Evolutionary conservation across 2,797 vertebrate genomes (phyloP).

Genomic region (Sardinella longiceps): DNA sequence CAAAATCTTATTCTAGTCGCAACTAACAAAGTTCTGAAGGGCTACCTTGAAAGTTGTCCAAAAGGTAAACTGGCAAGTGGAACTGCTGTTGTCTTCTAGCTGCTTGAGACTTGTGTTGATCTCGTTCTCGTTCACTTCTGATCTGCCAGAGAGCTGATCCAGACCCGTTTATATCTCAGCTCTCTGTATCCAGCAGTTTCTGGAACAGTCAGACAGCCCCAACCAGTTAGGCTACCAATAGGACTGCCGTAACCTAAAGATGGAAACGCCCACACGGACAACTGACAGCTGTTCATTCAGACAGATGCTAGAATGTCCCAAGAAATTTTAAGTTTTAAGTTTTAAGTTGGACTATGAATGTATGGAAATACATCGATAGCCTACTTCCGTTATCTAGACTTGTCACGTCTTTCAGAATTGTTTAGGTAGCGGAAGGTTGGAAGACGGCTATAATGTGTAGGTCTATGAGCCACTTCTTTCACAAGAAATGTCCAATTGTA

Average conservation of each 20-base stretch:
- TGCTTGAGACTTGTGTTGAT: background rate
- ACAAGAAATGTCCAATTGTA: no score
- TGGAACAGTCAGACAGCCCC: background rate
- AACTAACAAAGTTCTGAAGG: background rate
- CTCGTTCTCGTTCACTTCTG: background rate
- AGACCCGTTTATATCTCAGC: background rate
- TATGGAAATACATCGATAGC: no score
- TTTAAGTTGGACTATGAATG: background rate
- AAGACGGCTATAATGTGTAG: no score
- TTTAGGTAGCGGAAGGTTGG: no score
- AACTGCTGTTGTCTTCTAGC: background rate
- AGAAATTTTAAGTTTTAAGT: no score
- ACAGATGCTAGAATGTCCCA: background rate
- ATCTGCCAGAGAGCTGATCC: background rate
- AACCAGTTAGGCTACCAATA: background rate
- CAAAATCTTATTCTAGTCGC: background rate
- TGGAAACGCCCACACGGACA: background rate
- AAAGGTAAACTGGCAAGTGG: background rate
- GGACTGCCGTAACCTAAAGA: background rate
- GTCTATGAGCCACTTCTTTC: no score
- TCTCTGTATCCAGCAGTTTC: background rate
- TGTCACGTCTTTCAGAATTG: no score
- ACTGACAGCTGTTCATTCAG: background rate
- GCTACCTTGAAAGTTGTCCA: background rate
- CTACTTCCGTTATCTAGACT: background rate